A percentile compares a stretch with the other conserved stretches of the same genome.
phyloP scores from a whole-genome alignment of 2,797 vertebrate species.

The Phoeniculus purpureus region DNA sequence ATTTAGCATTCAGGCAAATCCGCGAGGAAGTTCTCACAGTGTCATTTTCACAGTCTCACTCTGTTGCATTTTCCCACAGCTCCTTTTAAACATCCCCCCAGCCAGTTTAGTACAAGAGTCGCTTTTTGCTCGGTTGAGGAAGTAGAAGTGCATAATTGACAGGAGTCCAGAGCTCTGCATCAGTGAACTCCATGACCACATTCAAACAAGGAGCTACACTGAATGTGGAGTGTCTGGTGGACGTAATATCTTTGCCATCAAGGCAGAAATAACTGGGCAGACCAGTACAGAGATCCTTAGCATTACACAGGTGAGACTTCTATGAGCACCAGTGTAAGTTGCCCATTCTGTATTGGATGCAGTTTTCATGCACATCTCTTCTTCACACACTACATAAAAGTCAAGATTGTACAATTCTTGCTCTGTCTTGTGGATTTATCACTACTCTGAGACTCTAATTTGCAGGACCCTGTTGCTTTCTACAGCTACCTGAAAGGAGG shows the following conservation, averaged over 20 bases:
- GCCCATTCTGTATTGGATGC: background rate
- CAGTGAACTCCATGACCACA: background rate
- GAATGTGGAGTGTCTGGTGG: background rate
- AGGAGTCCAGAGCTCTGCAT: background rate
- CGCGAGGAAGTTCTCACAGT: slow-evolving; percentile 60
- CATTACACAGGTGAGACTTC: background rate
- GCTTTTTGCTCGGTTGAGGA: background rate
- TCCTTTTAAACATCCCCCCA: background rate
- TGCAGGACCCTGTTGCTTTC: background rate
- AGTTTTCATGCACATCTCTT: background rate
- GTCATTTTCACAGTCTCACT: slow-evolving; percentile 53
- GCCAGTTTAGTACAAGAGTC: background rate
- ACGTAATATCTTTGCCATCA: background rate
- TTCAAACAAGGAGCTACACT: background rate
- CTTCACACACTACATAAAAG: background rate
- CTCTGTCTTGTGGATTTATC: background rate
- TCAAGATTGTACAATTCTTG: background rate
- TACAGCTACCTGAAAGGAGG: no score
- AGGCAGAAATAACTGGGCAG: background rate
- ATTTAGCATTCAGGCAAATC: background rate
- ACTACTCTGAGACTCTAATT: background rate
- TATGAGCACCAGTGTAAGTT: accelerated
- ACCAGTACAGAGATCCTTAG: background rate
- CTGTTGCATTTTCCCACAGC: slow-evolving; percentile 60
- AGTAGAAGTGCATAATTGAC: background rate